These are phyloP conservation scores for Chamaetylas fuelleborni DNA, from an alignment of 2,113 vertebrate genomes.

Conservation along the genomic window DNA sequence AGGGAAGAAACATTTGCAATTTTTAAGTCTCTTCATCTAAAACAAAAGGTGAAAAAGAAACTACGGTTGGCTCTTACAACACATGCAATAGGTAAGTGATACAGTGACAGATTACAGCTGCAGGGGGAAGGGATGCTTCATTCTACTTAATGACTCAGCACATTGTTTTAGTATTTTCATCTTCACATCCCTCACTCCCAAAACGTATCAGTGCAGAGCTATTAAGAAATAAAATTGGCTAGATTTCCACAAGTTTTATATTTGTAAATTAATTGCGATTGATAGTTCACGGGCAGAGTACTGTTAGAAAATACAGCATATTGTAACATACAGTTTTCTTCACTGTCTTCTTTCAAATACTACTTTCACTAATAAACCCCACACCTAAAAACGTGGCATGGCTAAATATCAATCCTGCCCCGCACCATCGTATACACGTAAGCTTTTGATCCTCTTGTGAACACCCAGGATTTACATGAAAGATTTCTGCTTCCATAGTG, in stretches of 20 bases:
- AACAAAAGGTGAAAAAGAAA: constrained; percentile 44
- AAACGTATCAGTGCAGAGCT: not conserved
- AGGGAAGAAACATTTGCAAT: constrained; percentile 55
- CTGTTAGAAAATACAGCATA: not conserved
- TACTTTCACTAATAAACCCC: not conserved
- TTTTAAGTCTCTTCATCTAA: constrained; percentile 59
- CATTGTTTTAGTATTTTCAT: not conserved
- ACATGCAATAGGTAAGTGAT: not conserved
- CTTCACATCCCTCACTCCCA: not conserved
- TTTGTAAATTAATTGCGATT: not conserved
- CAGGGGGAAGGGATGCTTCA: not conserved
- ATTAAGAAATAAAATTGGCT: not conserved
- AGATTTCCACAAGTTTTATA: not conserved
- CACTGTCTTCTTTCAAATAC: not conserved
- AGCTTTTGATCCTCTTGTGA: constrained; percentile 25
- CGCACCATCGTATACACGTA: not conserved
- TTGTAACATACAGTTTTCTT: not conserved
- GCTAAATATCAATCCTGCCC: not conserved
- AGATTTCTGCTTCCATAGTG: not conserved
- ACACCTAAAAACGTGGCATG: not conserved
- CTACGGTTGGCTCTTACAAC: not conserved
- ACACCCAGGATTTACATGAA: constrained; percentile 23
- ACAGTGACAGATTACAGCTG: not conserved
- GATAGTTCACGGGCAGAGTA: not conserved
- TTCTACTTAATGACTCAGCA: not conserved